Conservation (phyloP, 2,888 invertebrate genomes). For the Ptilodon capucinus region DNA sequence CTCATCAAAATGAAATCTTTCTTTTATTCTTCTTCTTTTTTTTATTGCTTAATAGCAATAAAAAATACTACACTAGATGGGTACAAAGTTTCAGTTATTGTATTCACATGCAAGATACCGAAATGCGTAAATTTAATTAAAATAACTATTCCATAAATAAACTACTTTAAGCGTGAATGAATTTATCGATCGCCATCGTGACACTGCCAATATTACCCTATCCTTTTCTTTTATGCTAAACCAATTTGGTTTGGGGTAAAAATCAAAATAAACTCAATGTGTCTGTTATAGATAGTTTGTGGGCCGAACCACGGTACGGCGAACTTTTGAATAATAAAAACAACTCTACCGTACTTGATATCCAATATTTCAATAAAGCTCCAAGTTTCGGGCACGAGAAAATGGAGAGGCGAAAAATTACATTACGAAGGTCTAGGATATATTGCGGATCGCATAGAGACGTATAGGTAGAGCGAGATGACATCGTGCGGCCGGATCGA, state of each 20-base stretch:
- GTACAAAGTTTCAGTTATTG: no score
- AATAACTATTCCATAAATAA: conserved; percentile 33
- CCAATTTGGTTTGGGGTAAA: conserved; percentile 50
- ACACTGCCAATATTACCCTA: conserved; percentile 46
- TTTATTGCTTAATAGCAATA: no score
- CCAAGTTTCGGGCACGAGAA: conserved; percentile 69
- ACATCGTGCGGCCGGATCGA: conserved; percentile 20
- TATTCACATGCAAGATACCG: no score
- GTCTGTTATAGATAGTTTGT: conserved; percentile 48
- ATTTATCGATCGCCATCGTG: conserved; percentile 31
- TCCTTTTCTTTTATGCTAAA: conserved; percentile 49
- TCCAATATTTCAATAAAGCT: conserved; percentile 79
- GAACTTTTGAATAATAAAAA: conserved; percentile 74
- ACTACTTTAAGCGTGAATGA: conserved; percentile 33
- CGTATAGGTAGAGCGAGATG: conserved; percentile 29
- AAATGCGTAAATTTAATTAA: no score
- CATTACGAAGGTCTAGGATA: conserved; percentile 71
- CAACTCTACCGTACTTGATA: conserved; percentile 75
- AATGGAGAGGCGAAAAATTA: conserved; percentile 76
- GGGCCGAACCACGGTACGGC: conserved; percentile 42
- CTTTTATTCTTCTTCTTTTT: no score
- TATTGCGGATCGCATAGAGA: conserved; percentile 55
- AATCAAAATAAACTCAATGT: conserved; percentile 63
- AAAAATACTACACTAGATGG: no score
- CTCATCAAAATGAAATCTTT: no score